These are phyloP conservation scores for Lepidostoma basale DNA, from an alignment of 1,140 invertebrate species.

Conservation along the genomic window DNA sequence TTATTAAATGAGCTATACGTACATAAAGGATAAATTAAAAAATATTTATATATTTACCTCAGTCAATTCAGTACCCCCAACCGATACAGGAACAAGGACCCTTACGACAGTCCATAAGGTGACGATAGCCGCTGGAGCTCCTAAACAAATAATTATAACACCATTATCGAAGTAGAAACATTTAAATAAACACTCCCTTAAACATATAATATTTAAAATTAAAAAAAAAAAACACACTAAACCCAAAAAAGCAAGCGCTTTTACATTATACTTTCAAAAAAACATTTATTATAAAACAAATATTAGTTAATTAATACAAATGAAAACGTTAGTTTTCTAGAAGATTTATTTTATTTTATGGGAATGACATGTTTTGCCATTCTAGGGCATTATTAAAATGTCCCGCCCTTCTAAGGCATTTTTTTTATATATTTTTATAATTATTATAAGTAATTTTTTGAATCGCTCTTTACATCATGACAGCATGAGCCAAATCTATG, in stretches of 20 bases:
- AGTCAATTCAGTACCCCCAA: conserved; percentile 55
- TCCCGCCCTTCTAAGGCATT: no score
- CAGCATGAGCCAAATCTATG: no score
- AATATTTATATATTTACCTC: conserved; percentile 32
- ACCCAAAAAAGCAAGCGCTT: background rate
- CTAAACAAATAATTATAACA: conserved; percentile 52
- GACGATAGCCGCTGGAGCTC: conserved; percentile 72
- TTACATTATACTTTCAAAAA: background rate
- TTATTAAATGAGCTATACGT: background rate
- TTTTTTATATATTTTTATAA: no score
- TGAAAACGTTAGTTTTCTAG: no score
- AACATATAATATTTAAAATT: no score
- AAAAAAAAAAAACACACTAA: background rate
- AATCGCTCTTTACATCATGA: no score
- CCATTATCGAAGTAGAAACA: background rate
- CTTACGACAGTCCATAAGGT: conserved; percentile 72
- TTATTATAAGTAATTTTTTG: no score
- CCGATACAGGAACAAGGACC: conserved; percentile 59
- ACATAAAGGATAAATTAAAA: background rate
- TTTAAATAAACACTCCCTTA: no score
- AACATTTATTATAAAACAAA: background rate
- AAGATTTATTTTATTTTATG: no score
- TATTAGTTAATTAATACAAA: background rate
- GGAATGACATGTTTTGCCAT: no score
- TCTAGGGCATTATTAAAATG: no score